phyloP scores from a whole-genome alignment of 2,888 invertebrate genomes.

The Hofmannophila pseudospretella region DNA sequence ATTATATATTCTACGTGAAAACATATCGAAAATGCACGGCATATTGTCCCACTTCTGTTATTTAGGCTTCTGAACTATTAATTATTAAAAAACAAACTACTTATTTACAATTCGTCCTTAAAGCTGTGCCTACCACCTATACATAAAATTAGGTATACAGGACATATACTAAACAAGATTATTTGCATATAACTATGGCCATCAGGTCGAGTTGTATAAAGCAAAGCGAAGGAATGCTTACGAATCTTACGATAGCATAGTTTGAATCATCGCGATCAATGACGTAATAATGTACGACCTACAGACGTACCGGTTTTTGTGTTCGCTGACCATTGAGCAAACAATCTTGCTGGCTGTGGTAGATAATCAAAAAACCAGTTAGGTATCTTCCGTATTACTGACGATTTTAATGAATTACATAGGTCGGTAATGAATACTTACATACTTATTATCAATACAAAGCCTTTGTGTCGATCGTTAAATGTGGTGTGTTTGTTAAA shows the following conservation, averaged over 20 bases:
- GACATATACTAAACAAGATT: slow-evolving; percentile 5
- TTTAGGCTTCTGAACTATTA: too few relatives aligned
- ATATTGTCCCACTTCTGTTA: too few relatives aligned
- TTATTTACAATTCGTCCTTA: not conserved
- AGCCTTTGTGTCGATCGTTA: too few relatives aligned
- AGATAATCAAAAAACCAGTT: not conserved
- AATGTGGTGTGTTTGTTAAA: too few relatives aligned
- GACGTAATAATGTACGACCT: slow-evolving; percentile 61
- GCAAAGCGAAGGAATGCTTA: slow-evolving; percentile 36
- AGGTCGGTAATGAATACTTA: too few relatives aligned
- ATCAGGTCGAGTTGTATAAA: slow-evolving; percentile 24
- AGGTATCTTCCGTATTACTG: not conserved
- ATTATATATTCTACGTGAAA: too few relatives aligned
- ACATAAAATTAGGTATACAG: too few relatives aligned
- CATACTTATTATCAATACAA: too few relatives aligned
- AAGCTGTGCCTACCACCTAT: too few relatives aligned
- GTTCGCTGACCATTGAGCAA: slow-evolving; percentile 1
- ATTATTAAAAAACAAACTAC: too few relatives aligned
- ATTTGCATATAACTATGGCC: slow-evolving; percentile 38
- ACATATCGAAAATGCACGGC: too few relatives aligned
- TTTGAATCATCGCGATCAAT: slow-evolving; percentile 53
- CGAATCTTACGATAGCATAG: slow-evolving; percentile 39
- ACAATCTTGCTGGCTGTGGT: too few relatives aligned
- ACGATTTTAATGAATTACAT: not conserved
- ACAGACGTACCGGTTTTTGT: slow-evolving; percentile 48